Evolutionary conservation across 2,888 invertebrate genomes (phyloP).

Genomic region (Morinoia aosen): DNA sequence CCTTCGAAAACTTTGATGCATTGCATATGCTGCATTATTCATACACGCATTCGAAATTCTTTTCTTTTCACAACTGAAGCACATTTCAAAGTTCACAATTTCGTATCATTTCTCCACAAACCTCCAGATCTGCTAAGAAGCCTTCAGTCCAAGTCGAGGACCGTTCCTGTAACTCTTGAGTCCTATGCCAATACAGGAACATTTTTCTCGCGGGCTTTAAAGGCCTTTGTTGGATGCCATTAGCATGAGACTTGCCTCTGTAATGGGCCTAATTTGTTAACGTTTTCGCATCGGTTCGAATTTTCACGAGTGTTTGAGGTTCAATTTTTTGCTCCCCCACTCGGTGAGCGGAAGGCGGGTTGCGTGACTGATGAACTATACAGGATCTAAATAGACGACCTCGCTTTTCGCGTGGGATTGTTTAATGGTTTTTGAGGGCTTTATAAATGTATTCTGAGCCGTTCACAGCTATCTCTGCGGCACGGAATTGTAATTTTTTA

Average conservation of each 20-base stretch:
- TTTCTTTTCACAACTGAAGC: background rate
- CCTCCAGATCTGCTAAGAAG: background rate
- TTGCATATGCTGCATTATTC: background rate
- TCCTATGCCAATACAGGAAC: background rate
- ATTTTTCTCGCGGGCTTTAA: background rate
- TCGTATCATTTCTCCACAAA: background rate
- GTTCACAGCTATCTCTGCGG: background rate
- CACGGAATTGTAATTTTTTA: background rate
- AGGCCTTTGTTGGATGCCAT: conserved; percentile 45
- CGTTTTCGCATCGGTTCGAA: conserved; percentile 37
- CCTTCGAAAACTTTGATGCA: background rate
- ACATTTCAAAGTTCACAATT: background rate
- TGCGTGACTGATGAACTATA: conserved; percentile 12
- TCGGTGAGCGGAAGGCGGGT: background rate
- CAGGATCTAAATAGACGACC: background rate
- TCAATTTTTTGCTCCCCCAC: background rate
- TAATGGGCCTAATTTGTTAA: conserved; percentile 44
- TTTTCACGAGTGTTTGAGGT: conserved; percentile 42
- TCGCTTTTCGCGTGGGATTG: background rate
- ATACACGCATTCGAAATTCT: background rate
- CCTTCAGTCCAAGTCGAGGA: background rate
- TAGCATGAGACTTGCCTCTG: conserved; percentile 49
- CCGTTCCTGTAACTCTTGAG: background rate
- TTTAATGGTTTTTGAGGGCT: background rate
- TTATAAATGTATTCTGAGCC: background rate